These are phyloP conservation scores for Ochlodes sylvanus DNA, from an alignment of 2,888 invertebrate species.

Conservation along the genomic window DNA sequence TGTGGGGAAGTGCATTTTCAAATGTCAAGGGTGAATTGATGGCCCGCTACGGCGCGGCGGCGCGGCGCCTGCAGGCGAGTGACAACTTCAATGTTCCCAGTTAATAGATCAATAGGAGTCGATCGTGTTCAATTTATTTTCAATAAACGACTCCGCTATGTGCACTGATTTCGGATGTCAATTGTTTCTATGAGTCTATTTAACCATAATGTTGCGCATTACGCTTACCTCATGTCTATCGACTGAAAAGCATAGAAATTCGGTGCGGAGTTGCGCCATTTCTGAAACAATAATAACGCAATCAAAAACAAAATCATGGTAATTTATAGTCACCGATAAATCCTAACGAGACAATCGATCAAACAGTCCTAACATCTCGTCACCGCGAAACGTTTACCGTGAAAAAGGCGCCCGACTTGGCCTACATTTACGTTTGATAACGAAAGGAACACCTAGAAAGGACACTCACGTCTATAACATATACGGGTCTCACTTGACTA, in stretches of 20 bases:
- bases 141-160: constrained; percentile 45
- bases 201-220: constrained; percentile 2
- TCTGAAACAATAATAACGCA: constrained; percentile 63
- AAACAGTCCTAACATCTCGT: background rate
- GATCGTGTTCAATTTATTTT: constrained; percentile 68
- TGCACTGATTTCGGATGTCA: constrained; percentile 38
- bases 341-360: background rate
- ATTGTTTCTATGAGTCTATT: constrained; percentile 17
- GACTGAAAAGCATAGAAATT: constrained; percentile 78
- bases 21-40: constrained; percentile 70
- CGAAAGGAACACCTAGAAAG: constrained; percentile 46
- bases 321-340: background rate
- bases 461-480: constrained; percentile 78
- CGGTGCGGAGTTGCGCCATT: constrained; percentile 80
- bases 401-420: background rate
- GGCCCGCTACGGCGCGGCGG: constrained; percentile 44
- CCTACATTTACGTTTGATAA: background rate
- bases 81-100: constrained; percentile 48
- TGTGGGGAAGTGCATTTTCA: constrained; percentile 44
- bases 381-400: background rate
- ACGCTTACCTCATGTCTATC: constrained; percentile 73
- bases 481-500: constrained; percentile 80
- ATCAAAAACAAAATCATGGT: background rate
- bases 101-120: constrained; percentile 77
- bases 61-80: constrained; percentile 56